Evolutionary conservation across 1,140 invertebrate species (phyloP), one percentile per base, ranked within the genome.

Genomic region (Fopius arisanus): DNA sequence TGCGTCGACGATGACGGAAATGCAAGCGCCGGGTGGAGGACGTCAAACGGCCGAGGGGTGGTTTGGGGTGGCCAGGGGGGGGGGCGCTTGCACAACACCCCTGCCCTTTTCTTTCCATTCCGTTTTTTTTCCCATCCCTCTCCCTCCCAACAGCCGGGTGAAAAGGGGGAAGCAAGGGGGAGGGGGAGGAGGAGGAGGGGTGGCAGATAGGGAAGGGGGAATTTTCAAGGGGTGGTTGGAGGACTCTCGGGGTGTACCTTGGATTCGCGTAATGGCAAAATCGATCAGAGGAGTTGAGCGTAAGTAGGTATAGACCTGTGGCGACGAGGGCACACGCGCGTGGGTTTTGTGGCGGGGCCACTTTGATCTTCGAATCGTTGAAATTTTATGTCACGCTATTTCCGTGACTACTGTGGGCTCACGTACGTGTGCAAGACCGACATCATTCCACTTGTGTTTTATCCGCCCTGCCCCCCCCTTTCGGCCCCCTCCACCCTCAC

Each of bases 241-340:
- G 37, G 67, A 59, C 54, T 59, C 54, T 59, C 12, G 75, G n/a
- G 72, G 76, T 72, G 75, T 78, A 78, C 77, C 76, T 76, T 75
- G 78, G 79, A 79, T 80, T 78, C 77, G 75, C 73, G 80, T 82
- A 82, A 82, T 82, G 81, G 79, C 76, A 82, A 82, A 82, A 82
- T 82, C 81, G 81, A 82, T 82, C 78, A 82, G 79, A 19, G 76
- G 72, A 59, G 71, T 3, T 72, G 76, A 73, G 74, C 70, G 69
- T 69, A 70, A 72, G 70, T 72, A 70, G 66, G 70, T 71, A 75
- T 75, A 67, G 73, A 40, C 54, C 43, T 54, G n/a, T 19, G 21
- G 51, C 67, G 67, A 41, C 33, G 26, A 59, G 31, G 51, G 51
- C 69, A 70, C 28, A 67, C 43, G 16, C 41, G 26, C 54, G 70